Conservation (phyloP, 2,888 invertebrate genomes). For the Ochlodes sylvanus region DNA sequence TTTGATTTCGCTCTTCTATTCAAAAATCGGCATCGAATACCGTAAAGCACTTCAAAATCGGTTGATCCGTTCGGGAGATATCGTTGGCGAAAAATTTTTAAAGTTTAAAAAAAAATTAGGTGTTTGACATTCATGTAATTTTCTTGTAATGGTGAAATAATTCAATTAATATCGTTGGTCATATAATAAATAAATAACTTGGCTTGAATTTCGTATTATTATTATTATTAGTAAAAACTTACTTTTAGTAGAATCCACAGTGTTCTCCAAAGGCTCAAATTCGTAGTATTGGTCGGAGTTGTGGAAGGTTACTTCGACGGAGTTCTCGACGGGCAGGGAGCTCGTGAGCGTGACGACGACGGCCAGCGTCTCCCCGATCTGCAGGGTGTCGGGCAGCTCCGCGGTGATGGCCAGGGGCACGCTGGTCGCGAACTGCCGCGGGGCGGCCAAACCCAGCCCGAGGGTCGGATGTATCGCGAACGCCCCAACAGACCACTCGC, state of each 20-base stretch:
- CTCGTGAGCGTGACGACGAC: conserved; percentile 95
- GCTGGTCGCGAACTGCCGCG: conserved; percentile 66
- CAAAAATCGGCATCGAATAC: no score
- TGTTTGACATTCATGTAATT: no score
- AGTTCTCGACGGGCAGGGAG: conserved; percentile 91
- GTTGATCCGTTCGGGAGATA: no score
- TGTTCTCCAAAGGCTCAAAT: conserved; percentile 92
- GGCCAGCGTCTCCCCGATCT: conserved; percentile 95
- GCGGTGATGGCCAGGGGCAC: conserved; percentile 92
- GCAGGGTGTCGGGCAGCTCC: conserved; percentile 94
- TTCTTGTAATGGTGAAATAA: no score
- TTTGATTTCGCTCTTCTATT: no score
- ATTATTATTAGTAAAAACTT: no score
- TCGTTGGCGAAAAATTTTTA: no score
- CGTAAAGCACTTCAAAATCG: no score
- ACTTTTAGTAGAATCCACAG: conserved; percentile 89
- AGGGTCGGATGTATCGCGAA: conserved; percentile 77
- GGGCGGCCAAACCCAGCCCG: conserved; percentile 71
- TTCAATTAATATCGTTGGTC: no score
- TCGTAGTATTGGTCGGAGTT: conserved; percentile 92
- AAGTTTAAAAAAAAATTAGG: no score
- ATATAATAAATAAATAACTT: no score
- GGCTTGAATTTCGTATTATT: no score
- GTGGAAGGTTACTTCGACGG: conserved; percentile 93
- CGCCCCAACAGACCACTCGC: conserved; percentile 71